phyloP scores from a whole-genome alignment of 2,888 invertebrate species.

The Liopterus haemorrhoidalis region DNA sequence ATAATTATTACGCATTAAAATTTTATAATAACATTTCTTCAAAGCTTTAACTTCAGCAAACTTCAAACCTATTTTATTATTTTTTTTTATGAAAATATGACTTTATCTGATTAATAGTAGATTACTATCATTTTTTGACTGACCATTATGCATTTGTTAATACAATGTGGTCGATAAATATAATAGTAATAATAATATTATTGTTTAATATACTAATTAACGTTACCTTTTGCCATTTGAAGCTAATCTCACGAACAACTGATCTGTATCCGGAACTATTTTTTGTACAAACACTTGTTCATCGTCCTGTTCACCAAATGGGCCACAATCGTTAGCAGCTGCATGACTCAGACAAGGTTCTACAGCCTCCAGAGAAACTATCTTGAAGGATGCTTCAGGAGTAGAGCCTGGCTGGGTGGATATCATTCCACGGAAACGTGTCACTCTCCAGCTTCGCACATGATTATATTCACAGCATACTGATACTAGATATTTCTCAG shows the following conservation, averaged over 20 bases:
- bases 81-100: no score
- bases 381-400: conserved; percentile 94
- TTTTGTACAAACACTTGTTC: conserved; percentile 98
- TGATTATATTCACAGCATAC: conserved; percentile 98
- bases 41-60: no score
- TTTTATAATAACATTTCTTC: no score
- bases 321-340: conserved; percentile 69
- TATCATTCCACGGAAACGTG: conserved; percentile 95
- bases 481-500: conserved; percentile 91
- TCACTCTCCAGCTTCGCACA: conserved; percentile 95
- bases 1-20: no score
- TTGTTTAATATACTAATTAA: conserved; percentile 6
- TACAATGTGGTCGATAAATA: conserved; percentile 4
- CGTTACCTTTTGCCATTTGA: conserved; percentile 84
- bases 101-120: no score
- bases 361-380: conserved; percentile 73
- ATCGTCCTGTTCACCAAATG: conserved; percentile 96
- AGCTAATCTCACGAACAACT: conserved; percentile 86
- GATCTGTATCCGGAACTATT: conserved; percentile 94
- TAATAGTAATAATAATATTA: conserved; percentile 4
- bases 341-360: conserved; percentile 59
- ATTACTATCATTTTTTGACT: no score
- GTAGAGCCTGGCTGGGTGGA: conserved; percentile 98
- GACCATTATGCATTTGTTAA: neutral
- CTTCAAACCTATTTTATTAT: no score